Evolutionary conservation across 30 jellyfish, hydroid and myxozoan genomes (phyloP).

Genomic region (Chironex yamaguchii): DNA sequence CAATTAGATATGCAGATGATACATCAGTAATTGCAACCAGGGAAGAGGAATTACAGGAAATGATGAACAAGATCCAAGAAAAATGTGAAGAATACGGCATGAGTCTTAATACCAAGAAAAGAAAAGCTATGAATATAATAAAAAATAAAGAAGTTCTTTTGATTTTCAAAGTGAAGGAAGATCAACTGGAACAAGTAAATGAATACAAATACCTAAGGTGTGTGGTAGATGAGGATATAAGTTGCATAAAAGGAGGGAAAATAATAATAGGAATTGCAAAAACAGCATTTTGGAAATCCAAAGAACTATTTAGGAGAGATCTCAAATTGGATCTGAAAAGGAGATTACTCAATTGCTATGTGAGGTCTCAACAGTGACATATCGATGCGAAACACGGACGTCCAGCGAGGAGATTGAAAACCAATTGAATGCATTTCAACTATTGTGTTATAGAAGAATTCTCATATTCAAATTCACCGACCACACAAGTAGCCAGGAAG

Average conservation of each 20-base stretch:
- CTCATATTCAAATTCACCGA: neutral
- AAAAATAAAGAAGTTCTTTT: neutral
- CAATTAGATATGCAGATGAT: too few species aligned
- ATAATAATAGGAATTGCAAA: slow-evolving; percentile 8
- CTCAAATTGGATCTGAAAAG: neutral
- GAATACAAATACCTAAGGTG: slow-evolving; percentile 11
- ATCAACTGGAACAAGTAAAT: neutral
- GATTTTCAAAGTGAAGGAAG: neutral
- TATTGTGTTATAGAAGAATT: slow-evolving; percentile 21
- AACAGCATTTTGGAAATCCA: slow-evolving; percentile 7
- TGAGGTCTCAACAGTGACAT: neutral
- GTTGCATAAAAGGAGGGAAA: neutral
- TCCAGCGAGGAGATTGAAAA: neutral
- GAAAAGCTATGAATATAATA: slow-evolving; percentile 2
- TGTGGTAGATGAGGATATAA: neutral
- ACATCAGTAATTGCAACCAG: neutral
- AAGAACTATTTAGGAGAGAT: slow-evolving; percentile 7
- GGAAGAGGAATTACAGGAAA: neutral
- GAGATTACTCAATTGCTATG: neutral
- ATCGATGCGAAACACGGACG: slow-evolving; percentile 29
- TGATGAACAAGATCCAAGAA: neutral
- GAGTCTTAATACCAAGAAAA: slow-evolving; percentile 16
- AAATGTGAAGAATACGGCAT: slow-evolving; percentile 9
- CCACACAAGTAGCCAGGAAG: neutral
- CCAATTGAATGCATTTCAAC: neutral